Conservation (phyloP, 1,140 invertebrate species). For the Chymomyza costata region DNA sequence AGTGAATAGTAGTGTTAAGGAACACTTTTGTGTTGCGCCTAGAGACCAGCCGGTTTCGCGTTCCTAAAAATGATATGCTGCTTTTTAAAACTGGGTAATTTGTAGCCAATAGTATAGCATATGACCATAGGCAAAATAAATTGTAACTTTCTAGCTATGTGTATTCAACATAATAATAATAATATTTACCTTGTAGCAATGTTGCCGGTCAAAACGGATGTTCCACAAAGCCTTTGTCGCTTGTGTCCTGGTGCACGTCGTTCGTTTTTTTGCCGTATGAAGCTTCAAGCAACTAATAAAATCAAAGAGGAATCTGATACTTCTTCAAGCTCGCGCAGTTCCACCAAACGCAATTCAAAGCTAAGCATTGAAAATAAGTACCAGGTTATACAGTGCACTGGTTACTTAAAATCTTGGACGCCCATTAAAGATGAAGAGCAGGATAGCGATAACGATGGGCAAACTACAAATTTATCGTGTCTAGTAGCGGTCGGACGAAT, state of each 20-base stretch:
- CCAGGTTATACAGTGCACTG: conserved; percentile 89
- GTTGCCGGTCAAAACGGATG: conserved; percentile 91
- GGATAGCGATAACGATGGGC: conserved; percentile 82
- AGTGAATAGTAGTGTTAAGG: too few relatives aligned
- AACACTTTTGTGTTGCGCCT: too few relatives aligned
- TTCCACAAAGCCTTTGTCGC: conserved; percentile 83
- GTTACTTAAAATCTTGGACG: conserved; percentile 94
- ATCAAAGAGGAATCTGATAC: conserved; percentile 86
- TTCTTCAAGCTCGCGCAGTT: conserved; percentile 80
- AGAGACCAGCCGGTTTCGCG: too few relatives aligned
- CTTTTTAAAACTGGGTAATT: too few relatives aligned
- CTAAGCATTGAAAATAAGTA: conserved; percentile 83
- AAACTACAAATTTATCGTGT: conserved; percentile 88
- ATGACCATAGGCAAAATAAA: too few relatives aligned
- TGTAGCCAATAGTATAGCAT: too few relatives aligned
- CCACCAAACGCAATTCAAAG: conserved; percentile 81
- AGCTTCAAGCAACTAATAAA: conserved; percentile 80
- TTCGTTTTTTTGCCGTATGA: conserved; percentile 96
- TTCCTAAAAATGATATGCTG: too few relatives aligned
- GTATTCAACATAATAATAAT: neutral
- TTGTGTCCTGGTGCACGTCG: conserved; percentile 91
- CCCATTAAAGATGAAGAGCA: conserved; percentile 84
- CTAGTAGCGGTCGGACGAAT: conserved; percentile 88
- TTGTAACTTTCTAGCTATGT: too few relatives aligned
- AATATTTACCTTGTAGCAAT: conserved; percentile 81